Base-by-base conservation (phyloP, 2,888 invertebrate genomes). In the Pyrgus malvae region DNA sequence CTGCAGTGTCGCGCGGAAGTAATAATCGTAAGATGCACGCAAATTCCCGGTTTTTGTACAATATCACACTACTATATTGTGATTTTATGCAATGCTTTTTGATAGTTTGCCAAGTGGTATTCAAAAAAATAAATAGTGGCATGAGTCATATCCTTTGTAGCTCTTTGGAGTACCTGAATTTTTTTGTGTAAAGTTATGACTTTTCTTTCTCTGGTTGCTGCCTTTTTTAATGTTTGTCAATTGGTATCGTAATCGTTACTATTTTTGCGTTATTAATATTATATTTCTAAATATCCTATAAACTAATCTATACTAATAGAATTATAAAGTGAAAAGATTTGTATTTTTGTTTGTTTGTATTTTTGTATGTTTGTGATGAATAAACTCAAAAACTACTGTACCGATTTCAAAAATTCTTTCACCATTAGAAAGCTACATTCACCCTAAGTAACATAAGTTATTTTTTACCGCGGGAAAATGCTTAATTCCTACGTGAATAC, bases 11-110 rank as follows among this genome's bases (percentile, higher is more conserved):
- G 49, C 48, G 66, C 72, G 81, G 80, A 80, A 79, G 79, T 72
- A 79, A 81, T 82, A 81, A 80, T 80, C 81, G 74, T 82, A 82
- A 82, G 81, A 70, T 76, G 77, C 70, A 68, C 70, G 72, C 72
- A 76, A 73, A 77, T 74, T 76, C 77, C 79, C 77, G 76, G 65
- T 69, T 78, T 70, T 69, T 70, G 69, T 53, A 64, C 44, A 50
- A 50, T 57, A 59, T 59, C 59, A 59, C 57, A 8, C 25, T 55
- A 17, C 40, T 60, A 60, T 66, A 69, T 70, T 59, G 69, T 67
- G 74, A 68, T 72, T 78, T 75, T 74, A 73, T 74, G 70, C 74
- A 72, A 62, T 66, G 73, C 68, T 79, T 78, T 75, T 74, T 73
- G 66, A 61, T 65, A 68, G 67, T 75, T 73, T 76, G 66, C 74